Evolutionary conservation across 2,797 vertebrate species (phyloP).

Genomic region (Cyclura pinguis): DNA sequence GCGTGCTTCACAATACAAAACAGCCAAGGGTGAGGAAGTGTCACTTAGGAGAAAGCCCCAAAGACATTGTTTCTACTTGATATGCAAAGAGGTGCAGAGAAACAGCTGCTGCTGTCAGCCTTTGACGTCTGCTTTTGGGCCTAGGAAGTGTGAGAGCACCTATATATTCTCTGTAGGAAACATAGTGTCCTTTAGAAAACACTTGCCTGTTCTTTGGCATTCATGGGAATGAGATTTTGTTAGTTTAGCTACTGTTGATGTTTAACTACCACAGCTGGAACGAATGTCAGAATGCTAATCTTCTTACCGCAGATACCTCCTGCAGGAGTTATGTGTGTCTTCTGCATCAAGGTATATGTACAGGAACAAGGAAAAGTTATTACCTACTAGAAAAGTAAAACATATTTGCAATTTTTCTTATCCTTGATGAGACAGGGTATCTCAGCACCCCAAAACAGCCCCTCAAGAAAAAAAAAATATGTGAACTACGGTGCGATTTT

Average conservation of each 20-base stretch:
- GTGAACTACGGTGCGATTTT: no score
- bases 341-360: neutral
- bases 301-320: neutral
- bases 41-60: slow-evolving; percentile 20
- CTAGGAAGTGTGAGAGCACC: slow-evolving; percentile 58
- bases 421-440: no score
- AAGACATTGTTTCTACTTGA: slow-evolving; percentile 51
- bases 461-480: no score
- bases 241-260: slow-evolving; percentile 10
- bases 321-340: neutral
- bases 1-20: slow-evolving; percentile 41
- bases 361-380: neutral
- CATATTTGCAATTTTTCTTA: no score
- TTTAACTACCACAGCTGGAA: slow-evolving; percentile 30
- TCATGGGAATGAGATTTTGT: slow-evolving; percentile 24
- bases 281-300: slow-evolving; percentile 20
- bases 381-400: no score
- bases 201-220: slow-evolving; percentile 35
- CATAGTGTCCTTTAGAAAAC: slow-evolving; percentile 32
- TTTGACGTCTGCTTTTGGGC: slow-evolving; percentile 60
- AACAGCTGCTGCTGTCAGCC: slow-evolving; percentile 68
- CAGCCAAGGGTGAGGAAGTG: slow-evolving; percentile 34
- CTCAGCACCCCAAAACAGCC: no score
- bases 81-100: slow-evolving; percentile 60
- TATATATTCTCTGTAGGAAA: slow-evolving; percentile 58